These are phyloP conservation scores for Megalurothrips usitatus DNA, from an alignment of 2,888 invertebrate species.

Conservation along the genomic window DNA sequence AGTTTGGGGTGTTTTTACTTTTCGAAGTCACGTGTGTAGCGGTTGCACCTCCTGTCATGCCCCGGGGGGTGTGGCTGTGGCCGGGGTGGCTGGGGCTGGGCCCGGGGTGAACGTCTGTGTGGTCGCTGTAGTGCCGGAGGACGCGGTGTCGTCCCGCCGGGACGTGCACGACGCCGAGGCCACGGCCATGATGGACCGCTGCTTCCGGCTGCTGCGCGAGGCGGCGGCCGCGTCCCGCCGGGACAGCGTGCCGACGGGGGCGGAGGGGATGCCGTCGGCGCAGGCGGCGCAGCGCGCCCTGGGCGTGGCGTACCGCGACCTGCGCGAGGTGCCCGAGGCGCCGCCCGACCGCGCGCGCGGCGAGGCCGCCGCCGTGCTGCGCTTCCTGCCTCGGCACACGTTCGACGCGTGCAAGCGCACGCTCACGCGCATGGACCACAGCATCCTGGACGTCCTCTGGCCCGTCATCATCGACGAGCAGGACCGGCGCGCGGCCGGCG, in stretches of 20 bases:
- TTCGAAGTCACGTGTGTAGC: too few relatives aligned
- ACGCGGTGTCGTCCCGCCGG: slow-evolving; percentile 68
- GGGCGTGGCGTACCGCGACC: slow-evolving; percentile 4
- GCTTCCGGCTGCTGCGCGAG: slow-evolving; percentile 49
- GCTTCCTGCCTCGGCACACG: slow-evolving; percentile 63
- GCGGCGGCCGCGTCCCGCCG: slow-evolving; percentile 32
- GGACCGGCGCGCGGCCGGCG: background rate
- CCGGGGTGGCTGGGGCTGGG: background rate
- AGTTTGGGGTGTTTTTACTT: background rate
- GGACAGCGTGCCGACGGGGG: background rate
- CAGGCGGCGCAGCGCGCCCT: background rate
- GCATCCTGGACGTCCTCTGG: slow-evolving; percentile 83
- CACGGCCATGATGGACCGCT: slow-evolving; percentile 68
- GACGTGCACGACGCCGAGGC: slow-evolving; percentile 65
- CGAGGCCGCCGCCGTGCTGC: slow-evolving; percentile 50
- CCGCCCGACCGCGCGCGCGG: slow-evolving; percentile 52
- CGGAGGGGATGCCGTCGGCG: background rate
- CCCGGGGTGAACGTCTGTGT: background rate
- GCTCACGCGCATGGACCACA: slow-evolving; percentile 78
- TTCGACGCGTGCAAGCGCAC: slow-evolving; percentile 71
- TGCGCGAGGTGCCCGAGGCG: slow-evolving; percentile 15
- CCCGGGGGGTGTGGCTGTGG: background rate
- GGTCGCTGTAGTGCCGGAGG: slow-evolving; percentile 61
- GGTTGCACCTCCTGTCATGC: too few relatives aligned
- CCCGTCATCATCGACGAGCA: slow-evolving; percentile 54